Conservation (phyloP, 2,888 invertebrate genomes). For the Diploptera punctata region DNA sequence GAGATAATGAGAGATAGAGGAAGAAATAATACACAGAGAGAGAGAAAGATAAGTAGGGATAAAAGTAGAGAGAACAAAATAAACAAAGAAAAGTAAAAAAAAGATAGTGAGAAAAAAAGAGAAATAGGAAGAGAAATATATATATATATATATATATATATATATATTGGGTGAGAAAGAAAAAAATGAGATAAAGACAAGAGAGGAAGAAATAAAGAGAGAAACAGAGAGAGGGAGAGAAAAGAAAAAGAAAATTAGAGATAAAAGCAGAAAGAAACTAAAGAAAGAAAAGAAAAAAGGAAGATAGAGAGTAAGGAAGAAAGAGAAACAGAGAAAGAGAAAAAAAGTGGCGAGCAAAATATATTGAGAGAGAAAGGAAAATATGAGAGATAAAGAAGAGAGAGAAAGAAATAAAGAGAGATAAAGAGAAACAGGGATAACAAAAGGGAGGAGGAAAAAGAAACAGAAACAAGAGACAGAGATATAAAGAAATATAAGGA, state of each 20-base stretch:
- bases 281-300: neutral
- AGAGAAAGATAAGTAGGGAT: neutral
- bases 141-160: too few relatives aligned
- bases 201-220: too few relatives aligned
- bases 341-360: neutral
- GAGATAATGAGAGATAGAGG: neutral
- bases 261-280: neutral
- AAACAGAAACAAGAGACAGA: neutral
- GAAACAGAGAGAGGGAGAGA: neutral
- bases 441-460: neutral
- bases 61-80: neutral
- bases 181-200: too few relatives aligned
- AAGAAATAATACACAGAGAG: neutral
- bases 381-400: too few relatives aligned
- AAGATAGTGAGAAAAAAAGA: neutral
- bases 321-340: neutral
- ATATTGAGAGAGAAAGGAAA: neutral
- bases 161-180: too few relatives aligned
- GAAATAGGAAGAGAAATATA: neutral
- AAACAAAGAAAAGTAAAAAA: neutral
- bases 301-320: neutral
- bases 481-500: neutral
- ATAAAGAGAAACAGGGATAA: too few relatives aligned
- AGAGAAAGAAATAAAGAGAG: neutral
- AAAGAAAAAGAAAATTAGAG: neutral